Conservation (phyloP, 2,888 invertebrate genomes). For the Conistra vaccinii region DNA sequence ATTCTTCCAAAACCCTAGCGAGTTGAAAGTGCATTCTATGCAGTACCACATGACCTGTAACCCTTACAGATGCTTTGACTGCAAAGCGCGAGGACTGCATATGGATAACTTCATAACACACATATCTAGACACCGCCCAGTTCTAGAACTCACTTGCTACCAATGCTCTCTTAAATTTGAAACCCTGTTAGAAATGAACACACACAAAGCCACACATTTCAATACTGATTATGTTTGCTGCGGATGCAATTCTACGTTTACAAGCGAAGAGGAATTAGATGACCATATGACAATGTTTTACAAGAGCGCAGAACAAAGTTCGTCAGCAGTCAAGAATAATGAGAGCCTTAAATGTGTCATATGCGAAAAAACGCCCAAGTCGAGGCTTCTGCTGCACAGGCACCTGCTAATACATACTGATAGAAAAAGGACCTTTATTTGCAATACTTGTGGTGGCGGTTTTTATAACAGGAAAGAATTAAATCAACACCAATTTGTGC, state of each 20-base stretch:
- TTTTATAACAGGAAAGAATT: slow-evolving; percentile 83
- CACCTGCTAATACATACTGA: slow-evolving; percentile 84
- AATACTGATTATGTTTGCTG: slow-evolving; percentile 8
- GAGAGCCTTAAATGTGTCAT: slow-evolving; percentile 77
- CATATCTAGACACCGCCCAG: slow-evolving; percentile 20
- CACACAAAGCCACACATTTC: slow-evolving; percentile 29
- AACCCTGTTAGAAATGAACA: slow-evolving; percentile 15
- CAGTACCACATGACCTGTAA: slow-evolving; percentile 43
- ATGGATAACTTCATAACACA: slow-evolving; percentile 37
- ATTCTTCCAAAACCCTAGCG: slow-evolving; percentile 9
- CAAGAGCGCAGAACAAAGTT: not conserved
- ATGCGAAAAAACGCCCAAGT: slow-evolving; percentile 87
- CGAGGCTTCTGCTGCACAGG: slow-evolving; percentile 5
- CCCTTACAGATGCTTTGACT: slow-evolving; percentile 42
- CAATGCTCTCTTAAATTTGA: slow-evolving; percentile 13
- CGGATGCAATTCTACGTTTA: slow-evolving; percentile 32
- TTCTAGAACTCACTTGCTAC: slow-evolving; percentile 22
- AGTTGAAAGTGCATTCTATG: slow-evolving; percentile 44
- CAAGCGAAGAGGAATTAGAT: slow-evolving; percentile 16
- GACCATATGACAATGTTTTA: slow-evolving; percentile 31
- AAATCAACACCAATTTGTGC: slow-evolving; percentile 24
- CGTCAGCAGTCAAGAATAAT: not conserved
- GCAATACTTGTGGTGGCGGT: slow-evolving; percentile 85
- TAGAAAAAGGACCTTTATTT: slow-evolving; percentile 83
- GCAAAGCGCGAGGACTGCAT: slow-evolving; percentile 5